Evolutionary conservation across 2,888 invertebrate species (phyloP).

Genomic region (Limnephilus lunatus): DNA sequence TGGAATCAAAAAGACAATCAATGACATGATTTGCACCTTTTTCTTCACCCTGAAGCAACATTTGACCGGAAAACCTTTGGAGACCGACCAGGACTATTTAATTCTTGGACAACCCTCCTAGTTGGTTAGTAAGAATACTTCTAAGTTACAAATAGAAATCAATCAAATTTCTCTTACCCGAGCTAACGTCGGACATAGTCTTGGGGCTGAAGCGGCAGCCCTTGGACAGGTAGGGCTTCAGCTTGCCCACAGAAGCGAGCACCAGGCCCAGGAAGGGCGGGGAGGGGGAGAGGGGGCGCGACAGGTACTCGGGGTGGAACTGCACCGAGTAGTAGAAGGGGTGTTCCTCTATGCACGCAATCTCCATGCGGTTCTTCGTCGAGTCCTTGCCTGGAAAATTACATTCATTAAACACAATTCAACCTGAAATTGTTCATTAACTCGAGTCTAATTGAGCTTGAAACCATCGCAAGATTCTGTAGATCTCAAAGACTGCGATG

Average conservation of each 20-base stretch:
- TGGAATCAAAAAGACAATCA: no score
- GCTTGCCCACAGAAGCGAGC: slow-evolving; percentile 90
- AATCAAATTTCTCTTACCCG: slow-evolving; percentile 73
- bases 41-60: no score
- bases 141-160: neutral
- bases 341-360: slow-evolving; percentile 90
- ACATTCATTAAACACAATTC: neutral
- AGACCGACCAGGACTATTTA: no score
- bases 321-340: slow-evolving; percentile 97
- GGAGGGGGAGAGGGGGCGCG: slow-evolving; percentile 93
- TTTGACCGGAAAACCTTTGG: no score
- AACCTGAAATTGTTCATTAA: no score
- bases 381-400: slow-evolving; percentile 81
- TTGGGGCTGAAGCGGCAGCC: slow-evolving; percentile 87
- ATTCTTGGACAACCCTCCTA: no score
- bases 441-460: no score
- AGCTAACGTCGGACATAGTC: slow-evolving; percentile 86
- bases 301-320: slow-evolving; percentile 98
- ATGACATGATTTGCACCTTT: no score
- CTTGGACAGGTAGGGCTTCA: slow-evolving; percentile 83
- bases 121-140: neutral
- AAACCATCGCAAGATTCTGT: no score
- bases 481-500: no score
- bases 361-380: slow-evolving; percentile 94
- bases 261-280: slow-evolving; percentile 97